Percentiles rank a stretch among this genome's conserved stretches.
Conservation (phyloP, 2,797 vertebrate species). For the Acipenser oxyrinchus region DNA sequence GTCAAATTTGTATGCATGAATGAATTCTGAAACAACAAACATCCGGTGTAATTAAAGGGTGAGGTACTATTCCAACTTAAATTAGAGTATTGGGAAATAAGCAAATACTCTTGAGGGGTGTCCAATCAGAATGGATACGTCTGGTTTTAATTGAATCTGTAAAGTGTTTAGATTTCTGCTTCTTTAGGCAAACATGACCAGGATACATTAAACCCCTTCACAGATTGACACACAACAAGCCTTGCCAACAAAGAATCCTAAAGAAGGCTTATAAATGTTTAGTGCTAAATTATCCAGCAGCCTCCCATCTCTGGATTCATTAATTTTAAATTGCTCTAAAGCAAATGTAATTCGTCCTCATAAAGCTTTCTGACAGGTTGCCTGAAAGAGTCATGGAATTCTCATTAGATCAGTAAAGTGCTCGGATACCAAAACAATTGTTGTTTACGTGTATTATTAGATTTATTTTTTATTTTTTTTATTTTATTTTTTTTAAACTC, state of each 20-base stretch:
- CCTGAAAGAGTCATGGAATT: conserved; percentile 23
- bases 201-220: conserved; percentile 5
- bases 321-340: conserved; percentile 33
- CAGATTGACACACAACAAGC: neutral
- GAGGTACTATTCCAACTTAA: too few species aligned
- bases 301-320: conserved; percentile 37
- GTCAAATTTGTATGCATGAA: too few species aligned
- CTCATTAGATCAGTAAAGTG: conserved; percentile 30
- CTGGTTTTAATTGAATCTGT: conserved; percentile 13
- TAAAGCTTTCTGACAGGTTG: conserved; percentile 27
- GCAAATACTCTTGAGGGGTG: conserved; percentile 3
- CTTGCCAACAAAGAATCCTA: neutral
- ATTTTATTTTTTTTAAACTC: too few species aligned
- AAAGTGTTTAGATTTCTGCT: neutral
- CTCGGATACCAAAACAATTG: too few species aligned
- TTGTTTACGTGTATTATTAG: too few species aligned
- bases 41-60: too few species aligned
- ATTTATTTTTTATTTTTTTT: too few species aligned
- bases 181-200: conserved; percentile 9
- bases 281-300: conserved; percentile 26
- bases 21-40: too few species aligned
- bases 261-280: conserved; percentile 15
- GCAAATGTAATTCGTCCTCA: conserved; percentile 38
- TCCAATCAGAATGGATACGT: conserved; percentile 14
- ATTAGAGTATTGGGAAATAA: too few species aligned